Evolutionary conservation across 53 echinoderm and acorn worm species (phyloP).

Genomic region (Antedon mediterranea): DNA sequence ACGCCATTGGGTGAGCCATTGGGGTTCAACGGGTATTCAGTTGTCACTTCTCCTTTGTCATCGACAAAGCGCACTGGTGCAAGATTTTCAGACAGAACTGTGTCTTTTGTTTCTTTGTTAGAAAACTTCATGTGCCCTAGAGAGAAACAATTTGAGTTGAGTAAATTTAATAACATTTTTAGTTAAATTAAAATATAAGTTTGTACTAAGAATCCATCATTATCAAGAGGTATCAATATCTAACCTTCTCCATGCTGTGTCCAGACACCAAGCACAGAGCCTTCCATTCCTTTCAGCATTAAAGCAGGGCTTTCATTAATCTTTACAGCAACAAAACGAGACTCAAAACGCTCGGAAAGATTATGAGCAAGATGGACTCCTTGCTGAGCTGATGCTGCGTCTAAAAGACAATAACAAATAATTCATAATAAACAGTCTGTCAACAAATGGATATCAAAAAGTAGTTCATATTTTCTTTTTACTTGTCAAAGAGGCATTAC

Average conservation of each 20-base stretch:
- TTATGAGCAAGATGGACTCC: constrained; percentile 74
- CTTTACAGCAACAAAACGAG: constrained; percentile 68
- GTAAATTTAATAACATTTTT: no score
- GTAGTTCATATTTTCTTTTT: no score
- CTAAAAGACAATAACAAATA: background rate
- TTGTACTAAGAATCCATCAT: no score
- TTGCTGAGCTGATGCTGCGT: constrained; percentile 37
- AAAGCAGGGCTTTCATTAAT: constrained; percentile 53
- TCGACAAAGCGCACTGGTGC: constrained; percentile 65
- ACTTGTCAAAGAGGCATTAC: no score
- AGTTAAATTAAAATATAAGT: no score
- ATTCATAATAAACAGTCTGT: no score
- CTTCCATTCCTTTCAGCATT: constrained; percentile 87
- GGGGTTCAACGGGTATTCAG: constrained; percentile 89
- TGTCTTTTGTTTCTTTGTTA: constrained; percentile 29
- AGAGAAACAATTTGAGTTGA: no score
- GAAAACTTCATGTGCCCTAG: constrained; percentile 86
- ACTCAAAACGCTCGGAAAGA: constrained; percentile 75
- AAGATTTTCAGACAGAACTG: constrained; percentile 22
- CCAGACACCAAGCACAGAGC: constrained; percentile 80
- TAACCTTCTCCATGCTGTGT: constrained; percentile 92
- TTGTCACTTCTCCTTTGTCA: constrained; percentile 59
- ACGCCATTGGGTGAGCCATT: constrained; percentile 86
- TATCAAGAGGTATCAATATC: background rate
- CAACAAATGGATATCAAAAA: no score